Conservation (phyloP, 2,888 invertebrate species). For the Congeria kusceri region DNA sequence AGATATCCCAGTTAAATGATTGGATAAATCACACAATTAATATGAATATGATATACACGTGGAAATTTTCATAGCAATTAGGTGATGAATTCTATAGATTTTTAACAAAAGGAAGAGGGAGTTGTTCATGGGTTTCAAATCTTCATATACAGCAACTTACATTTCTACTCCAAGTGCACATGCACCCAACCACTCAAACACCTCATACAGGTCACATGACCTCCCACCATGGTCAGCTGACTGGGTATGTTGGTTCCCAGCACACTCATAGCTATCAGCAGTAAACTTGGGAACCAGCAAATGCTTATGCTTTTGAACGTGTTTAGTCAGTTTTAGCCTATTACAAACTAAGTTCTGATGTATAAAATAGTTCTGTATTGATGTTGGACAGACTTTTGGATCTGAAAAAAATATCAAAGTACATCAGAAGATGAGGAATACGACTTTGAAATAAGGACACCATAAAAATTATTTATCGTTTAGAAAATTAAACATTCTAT, state of each 20-base stretch:
- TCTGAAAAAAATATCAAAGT: slow-evolving; percentile 74
- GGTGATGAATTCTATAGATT: too few relatives aligned
- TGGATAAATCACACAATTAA: too few relatives aligned
- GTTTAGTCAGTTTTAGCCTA: slow-evolving; percentile 43
- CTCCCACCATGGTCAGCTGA: slow-evolving; percentile 25
- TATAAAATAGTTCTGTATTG: slow-evolving; percentile 76
- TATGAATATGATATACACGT: too few relatives aligned
- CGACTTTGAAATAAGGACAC: too few relatives aligned
- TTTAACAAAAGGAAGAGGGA: too few relatives aligned
- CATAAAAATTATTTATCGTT: too few relatives aligned
- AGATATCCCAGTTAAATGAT: too few relatives aligned
- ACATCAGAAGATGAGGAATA: too few relatives aligned
- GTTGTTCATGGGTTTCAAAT: too few relatives aligned
- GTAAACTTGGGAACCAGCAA: slow-evolving; percentile 54
- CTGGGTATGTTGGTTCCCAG: slow-evolving; percentile 3
- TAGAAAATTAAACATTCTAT: too few relatives aligned
- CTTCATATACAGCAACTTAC: too few relatives aligned
- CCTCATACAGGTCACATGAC: slow-evolving; percentile 55
- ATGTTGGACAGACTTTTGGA: slow-evolving; percentile 74
- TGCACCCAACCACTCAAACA: slow-evolving; percentile 82
- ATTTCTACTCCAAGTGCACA: slow-evolving; percentile 72
- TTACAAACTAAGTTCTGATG: slow-evolving; percentile 62
- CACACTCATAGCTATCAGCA: slow-evolving; percentile 12
- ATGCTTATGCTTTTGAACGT: slow-evolving; percentile 51
- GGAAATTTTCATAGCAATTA: too few relatives aligned